Conservation (phyloP, 2,113 vertebrate genomes). For the Calidris pygmaea region DNA sequence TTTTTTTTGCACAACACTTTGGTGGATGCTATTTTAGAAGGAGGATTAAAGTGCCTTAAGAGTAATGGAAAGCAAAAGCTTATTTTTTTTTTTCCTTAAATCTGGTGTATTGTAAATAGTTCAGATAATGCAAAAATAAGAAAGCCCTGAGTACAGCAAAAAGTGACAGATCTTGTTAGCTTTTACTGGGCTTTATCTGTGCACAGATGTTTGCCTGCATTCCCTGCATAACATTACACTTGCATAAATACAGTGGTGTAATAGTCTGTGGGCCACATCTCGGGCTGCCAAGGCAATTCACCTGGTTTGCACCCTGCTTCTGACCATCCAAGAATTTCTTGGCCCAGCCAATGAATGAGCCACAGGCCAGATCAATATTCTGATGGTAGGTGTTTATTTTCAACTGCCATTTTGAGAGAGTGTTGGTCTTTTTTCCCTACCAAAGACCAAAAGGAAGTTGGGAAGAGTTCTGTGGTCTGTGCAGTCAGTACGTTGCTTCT, state of each 20-base stretch:
- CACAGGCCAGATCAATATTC: neutral
- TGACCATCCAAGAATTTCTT: neutral
- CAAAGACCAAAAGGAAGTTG: neutral
- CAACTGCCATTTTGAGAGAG: neutral
- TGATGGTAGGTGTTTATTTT: neutral
- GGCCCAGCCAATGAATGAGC: neutral
- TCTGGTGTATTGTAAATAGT: neutral
- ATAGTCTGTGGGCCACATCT: neutral
- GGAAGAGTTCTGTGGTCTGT: neutral
- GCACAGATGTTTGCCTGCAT: neutral
- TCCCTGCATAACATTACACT: neutral
- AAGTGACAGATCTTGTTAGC: neutral
- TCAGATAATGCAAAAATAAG: neutral
- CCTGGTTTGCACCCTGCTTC: neutral
- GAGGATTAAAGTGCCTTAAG: neutral
- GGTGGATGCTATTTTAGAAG: neutral
- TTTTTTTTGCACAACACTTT: neutral
- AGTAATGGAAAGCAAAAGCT: neutral
- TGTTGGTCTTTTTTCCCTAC: neutral
- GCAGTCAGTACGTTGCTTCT: neutral
- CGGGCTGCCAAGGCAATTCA: neutral
- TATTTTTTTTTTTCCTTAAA: neutral
- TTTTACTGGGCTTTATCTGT: neutral
- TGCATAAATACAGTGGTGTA: neutral
- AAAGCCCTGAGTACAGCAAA: neutral